phyloP scores from a whole-genome alignment of 2,888 invertebrate genomes.

The Dinocampus coccinellae region DNA sequence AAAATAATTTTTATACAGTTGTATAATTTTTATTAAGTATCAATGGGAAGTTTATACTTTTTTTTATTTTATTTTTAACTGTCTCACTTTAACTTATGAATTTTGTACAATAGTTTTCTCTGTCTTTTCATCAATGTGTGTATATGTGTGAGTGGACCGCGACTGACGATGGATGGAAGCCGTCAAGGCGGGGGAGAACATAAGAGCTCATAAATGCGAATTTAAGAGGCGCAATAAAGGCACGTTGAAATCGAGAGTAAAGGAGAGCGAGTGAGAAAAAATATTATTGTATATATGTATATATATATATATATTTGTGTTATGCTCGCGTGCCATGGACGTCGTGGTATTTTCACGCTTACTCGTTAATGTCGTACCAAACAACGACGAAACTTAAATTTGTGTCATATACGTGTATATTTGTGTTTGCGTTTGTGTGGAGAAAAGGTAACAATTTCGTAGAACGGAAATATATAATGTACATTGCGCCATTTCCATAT shows the following conservation, averaged over 20 bases:
- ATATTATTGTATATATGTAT: background rate
- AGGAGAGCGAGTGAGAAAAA: constrained; percentile 49
- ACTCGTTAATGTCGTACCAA: constrained; percentile 38
- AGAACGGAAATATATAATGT: background rate
- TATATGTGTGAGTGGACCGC: constrained; percentile 20
- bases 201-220: constrained; percentile 71
- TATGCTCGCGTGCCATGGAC: constrained; percentile 32
- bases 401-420: background rate
- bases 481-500: background rate
- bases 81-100: constrained; percentile 8
- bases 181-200: constrained; percentile 58
- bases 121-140: too few species aligned
- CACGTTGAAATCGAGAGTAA: constrained; percentile 70
- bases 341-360: constrained; percentile 42
- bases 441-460: constrained; percentile 17
- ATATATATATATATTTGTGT: constrained; percentile 9
- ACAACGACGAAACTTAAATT: background rate
- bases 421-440: background rate
- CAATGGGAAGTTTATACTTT: constrained; percentile 63
- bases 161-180: constrained; percentile 40
- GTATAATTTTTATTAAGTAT: constrained; percentile 52
- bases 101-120: constrained; percentile 29
- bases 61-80: background rate
- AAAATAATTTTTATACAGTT: too few species aligned
- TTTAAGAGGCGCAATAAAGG: constrained; percentile 70